Conservation (phyloP, 2,113 vertebrate species). For the Morone saxatilis region DNA sequence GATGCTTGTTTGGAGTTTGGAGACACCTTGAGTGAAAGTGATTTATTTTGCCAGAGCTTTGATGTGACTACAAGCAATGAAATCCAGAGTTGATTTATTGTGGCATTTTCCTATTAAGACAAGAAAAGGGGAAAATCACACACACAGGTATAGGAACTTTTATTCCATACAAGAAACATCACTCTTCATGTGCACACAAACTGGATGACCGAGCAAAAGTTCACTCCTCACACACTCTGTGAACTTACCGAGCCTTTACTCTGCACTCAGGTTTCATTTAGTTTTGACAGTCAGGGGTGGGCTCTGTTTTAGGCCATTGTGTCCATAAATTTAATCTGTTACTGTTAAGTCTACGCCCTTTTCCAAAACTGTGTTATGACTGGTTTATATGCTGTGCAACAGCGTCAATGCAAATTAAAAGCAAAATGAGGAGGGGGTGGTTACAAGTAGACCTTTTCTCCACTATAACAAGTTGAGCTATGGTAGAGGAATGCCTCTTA, state of each 20-base stretch:
- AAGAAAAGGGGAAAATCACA: background rate
- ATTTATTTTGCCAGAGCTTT: slow-evolving; percentile 10
- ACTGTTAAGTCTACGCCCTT: slow-evolving; percentile 68
- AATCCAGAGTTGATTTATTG: slow-evolving; percentile 13
- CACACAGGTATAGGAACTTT: background rate
- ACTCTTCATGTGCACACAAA: slow-evolving; percentile 22
- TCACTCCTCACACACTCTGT: slow-evolving; percentile 50
- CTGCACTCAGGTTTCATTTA: slow-evolving; percentile 58
- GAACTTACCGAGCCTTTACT: slow-evolving; percentile 56
- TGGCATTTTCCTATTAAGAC: slow-evolving; percentile 10
- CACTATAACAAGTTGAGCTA: background rate
- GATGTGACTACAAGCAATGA: slow-evolving; percentile 18
- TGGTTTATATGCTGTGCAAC: slow-evolving; percentile 52
- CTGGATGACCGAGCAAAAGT: slow-evolving; percentile 39
- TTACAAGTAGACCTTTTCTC: background rate
- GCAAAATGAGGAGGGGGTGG: slow-evolving; percentile 27
- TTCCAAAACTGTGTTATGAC: slow-evolving; percentile 66
- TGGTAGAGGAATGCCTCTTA: background rate
- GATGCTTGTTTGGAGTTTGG: slow-evolving; percentile 8
- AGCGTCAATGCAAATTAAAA: slow-evolving; percentile 62
- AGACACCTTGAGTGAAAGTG: background rate
- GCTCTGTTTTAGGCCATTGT: slow-evolving; percentile 59
- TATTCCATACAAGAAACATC: too few species aligned
- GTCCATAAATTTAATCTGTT: slow-evolving; percentile 72
- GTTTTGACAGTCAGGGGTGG: slow-evolving; percentile 69